Conservation (phyloP, 2,888 invertebrate species). For the Nemapogon koenigi region DNA sequence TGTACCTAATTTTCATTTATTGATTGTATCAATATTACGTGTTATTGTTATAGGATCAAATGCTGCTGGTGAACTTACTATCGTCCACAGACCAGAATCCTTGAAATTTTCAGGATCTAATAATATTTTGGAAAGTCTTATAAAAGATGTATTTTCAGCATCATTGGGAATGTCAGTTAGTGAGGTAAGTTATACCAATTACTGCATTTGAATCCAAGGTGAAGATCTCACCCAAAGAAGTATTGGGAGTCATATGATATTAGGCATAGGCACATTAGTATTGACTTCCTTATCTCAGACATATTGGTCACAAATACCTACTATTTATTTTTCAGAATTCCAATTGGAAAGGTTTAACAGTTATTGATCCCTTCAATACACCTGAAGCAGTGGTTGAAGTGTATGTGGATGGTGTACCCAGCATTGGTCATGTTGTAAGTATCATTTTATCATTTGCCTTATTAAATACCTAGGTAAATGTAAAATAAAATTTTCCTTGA, state of each 20-base stretch:
- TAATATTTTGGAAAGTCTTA: constrained; percentile 65
- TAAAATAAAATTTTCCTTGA: too few relatives aligned
- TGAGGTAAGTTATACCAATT: constrained; percentile 61
- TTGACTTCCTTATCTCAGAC: neutral
- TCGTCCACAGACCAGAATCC: constrained; percentile 73
- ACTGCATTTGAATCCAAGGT: too few relatives aligned
- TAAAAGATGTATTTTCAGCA: constrained; percentile 76
- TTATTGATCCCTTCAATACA: constrained; percentile 74
- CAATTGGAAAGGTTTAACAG: constrained; percentile 72
- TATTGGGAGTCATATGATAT: too few relatives aligned
- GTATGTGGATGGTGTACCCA: constrained; percentile 72
- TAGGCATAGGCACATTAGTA: neutral
- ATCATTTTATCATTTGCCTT: too few relatives aligned
- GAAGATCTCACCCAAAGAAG: too few relatives aligned
- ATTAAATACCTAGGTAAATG: too few relatives aligned
- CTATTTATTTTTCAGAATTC: constrained; percentile 47
- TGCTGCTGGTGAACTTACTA: constrained; percentile 70
- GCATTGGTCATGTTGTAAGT: constrained; percentile 51
- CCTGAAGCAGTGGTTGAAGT: constrained; percentile 76
- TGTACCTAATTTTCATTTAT: neutral
- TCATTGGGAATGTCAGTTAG: constrained; percentile 76
- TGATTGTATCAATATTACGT: neutral
- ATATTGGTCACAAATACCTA: neutral
- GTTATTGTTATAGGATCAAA: constrained; percentile 41
- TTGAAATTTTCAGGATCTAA: constrained; percentile 72